A percentile compares a stretch with the other conserved stretches of the same genome.
Evolutionary conservation across 2,113 vertebrate species (phyloP).

Genomic region (Athene noctua): DNA sequence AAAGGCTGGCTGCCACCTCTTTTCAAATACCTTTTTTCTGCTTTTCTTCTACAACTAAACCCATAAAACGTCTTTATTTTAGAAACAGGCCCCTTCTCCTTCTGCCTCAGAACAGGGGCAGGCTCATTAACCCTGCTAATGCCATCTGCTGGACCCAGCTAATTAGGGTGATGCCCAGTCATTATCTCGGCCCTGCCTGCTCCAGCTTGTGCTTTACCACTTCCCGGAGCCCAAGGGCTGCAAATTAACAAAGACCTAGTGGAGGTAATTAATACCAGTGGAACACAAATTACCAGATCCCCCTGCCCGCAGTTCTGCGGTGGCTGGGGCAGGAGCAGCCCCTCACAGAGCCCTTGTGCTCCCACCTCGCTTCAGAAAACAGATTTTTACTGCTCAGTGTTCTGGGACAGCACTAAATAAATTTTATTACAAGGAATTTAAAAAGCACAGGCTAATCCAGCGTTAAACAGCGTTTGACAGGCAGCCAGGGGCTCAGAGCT

Average conservation of each 20-base stretch:
- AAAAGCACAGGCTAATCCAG: not conserved
- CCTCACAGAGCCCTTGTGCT: too few species aligned
- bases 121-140: not conserved
- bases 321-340: too few species aligned
- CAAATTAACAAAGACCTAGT: rapidly evolving
- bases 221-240: not conserved
- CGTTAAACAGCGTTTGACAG: not conserved
- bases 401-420: not conserved
- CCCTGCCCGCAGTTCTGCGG: rapidly evolving
- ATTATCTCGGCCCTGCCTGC: not conserved
- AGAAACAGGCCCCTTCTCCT: not conserved
- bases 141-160: not conserved
- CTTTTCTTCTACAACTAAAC: not conserved
- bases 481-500: rapidly evolving
- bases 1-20: not conserved
- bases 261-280: rapidly evolving
- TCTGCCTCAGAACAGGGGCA: not conserved
- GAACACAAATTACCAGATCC: not conserved
- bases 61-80: not conserved
- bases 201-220: rapidly evolving
- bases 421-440: conserved; percentile 33
- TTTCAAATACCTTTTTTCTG: not conserved
- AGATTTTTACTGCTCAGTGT: rapidly evolving
- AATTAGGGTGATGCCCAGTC: not conserved
- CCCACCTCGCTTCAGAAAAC: rapidly evolving